Percentiles rank a stretch among this genome's conserved stretches.
phyloP scores from a whole-genome alignment of 2,888 invertebrate species.

The Cremastobaeus sp. region DNA sequence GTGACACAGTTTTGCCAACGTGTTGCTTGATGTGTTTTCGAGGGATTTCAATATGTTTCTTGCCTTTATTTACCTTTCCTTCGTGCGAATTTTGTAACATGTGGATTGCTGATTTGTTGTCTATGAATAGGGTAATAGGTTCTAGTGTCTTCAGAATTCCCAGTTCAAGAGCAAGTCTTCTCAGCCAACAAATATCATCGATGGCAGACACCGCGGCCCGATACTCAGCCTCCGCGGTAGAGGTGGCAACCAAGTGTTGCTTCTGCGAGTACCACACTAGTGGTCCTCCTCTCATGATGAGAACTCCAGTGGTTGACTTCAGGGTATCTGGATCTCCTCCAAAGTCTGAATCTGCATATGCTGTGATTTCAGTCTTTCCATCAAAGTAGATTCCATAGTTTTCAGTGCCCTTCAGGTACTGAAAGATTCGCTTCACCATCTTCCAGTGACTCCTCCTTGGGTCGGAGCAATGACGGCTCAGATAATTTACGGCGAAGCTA shows the following conservation, averaged over 20 bases:
- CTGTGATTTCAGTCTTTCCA: background rate
- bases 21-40: background rate
- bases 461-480: background rate
- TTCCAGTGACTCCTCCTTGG: background rate
- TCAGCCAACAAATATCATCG: background rate
- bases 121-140: background rate
- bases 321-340: background rate
- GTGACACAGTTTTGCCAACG: constrained; percentile 23
- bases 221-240: background rate
- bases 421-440: no score
- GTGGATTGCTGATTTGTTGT: background rate
- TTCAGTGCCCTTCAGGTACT: no score
- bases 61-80: background rate
- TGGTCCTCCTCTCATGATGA: background rate
- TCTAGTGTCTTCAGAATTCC: background rate
- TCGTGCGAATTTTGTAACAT: background rate
- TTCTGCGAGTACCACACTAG: background rate
- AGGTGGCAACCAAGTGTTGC: background rate
- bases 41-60: background rate
- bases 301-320: background rate
- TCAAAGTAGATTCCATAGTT: background rate
- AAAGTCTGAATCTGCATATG: background rate
- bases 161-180: background rate
- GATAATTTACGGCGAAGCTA: background rate
- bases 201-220: background rate